phyloP scores from a whole-genome alignment of 2,888 invertebrate species.

The Arenicola marina region DNA sequence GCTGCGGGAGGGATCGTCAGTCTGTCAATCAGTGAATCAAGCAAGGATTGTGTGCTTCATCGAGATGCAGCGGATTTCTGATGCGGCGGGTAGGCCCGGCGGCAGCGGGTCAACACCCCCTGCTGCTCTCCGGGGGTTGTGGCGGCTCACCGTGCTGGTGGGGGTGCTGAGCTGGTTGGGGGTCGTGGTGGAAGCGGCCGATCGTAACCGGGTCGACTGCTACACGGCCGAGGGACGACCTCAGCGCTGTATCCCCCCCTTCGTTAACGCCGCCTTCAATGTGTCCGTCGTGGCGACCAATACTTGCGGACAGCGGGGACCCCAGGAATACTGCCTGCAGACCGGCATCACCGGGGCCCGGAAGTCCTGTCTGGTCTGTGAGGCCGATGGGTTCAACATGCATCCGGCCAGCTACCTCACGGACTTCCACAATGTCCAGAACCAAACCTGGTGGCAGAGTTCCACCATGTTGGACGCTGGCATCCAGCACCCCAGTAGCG shows the following conservation, averaged over 20 bases:
- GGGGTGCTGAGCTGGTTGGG: not conserved
- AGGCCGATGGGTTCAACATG: slow-evolving; percentile 65
- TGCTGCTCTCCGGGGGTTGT: no score
- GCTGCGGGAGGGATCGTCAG: no score
- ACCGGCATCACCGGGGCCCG: slow-evolving; percentile 72
- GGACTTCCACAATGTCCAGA: slow-evolving; percentile 80
- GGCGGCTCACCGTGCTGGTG: no score
- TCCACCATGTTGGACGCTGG: slow-evolving; percentile 94
- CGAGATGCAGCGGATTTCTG: no score
- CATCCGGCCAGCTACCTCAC: slow-evolving; percentile 81
- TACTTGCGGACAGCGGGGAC: slow-evolving; percentile 85
- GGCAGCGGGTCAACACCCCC: no score
- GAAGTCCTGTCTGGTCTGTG: slow-evolving; percentile 74
- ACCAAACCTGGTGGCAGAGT: slow-evolving; percentile 61
- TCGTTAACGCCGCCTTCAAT: slow-evolving; percentile 94
- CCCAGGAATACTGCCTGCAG: slow-evolving; percentile 74
- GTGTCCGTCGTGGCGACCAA: slow-evolving; percentile 90
- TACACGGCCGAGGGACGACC: slow-evolving; percentile 56
- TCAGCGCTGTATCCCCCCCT: slow-evolving; percentile 91
- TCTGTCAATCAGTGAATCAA: no score
- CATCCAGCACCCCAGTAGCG: slow-evolving; percentile 86
- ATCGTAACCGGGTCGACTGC: slow-evolving; percentile 39
- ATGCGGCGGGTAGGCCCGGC: no score
- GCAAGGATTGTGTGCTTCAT: no score
- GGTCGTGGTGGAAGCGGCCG: slow-evolving; percentile 3